Evolutionary conservation across 1,140 invertebrate genomes (phyloP).

Genomic region (Drosophila virilis): DNA sequence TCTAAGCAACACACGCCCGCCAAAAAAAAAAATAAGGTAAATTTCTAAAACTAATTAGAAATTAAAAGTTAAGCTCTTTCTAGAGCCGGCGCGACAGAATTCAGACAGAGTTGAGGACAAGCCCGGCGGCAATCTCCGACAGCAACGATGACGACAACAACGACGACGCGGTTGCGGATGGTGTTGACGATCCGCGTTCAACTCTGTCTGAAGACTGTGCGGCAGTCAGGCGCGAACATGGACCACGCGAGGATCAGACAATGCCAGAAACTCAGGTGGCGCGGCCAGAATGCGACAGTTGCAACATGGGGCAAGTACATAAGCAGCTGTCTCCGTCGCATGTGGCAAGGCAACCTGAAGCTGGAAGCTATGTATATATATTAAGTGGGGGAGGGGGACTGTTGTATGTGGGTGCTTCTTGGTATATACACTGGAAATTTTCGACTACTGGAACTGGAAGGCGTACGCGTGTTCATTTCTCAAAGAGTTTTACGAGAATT

Average conservation of each 20-base stretch:
- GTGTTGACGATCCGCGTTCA: conserved; percentile 70
- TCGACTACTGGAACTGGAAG: conserved; percentile 58
- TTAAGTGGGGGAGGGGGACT: background rate
- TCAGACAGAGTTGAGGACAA: conserved; percentile 74
- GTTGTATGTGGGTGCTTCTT: conserved; percentile 19
- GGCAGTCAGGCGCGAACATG: conserved; percentile 40
- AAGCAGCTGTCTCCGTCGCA: conserved; percentile 59
- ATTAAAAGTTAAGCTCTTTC: conserved; percentile 33
- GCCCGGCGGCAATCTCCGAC: conserved; percentile 56
- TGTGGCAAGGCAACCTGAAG: background rate
- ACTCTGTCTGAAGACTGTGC: conserved; percentile 84
- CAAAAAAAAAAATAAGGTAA: conserved; percentile 27
- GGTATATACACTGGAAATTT: conserved; percentile 75
- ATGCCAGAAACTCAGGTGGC: conserved; percentile 18
- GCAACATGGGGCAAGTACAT: conserved; percentile 47
- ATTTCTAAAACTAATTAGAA: conserved; percentile 44
- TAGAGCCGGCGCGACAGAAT: conserved; percentile 60
- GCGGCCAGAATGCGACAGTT: conserved; percentile 56
- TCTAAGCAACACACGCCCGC: conserved; percentile 68
- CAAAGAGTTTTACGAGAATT: conserved; percentile 36
- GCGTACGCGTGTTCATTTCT: conserved; percentile 33
- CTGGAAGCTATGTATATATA: conserved; percentile 19
- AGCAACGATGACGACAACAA: conserved; percentile 45
- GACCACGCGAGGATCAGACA: conserved; percentile 66
- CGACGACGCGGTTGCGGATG: conserved; percentile 40